phyloP scores from a whole-genome alignment of 2,113 vertebrate species.

The Tetrao urogallus region DNA sequence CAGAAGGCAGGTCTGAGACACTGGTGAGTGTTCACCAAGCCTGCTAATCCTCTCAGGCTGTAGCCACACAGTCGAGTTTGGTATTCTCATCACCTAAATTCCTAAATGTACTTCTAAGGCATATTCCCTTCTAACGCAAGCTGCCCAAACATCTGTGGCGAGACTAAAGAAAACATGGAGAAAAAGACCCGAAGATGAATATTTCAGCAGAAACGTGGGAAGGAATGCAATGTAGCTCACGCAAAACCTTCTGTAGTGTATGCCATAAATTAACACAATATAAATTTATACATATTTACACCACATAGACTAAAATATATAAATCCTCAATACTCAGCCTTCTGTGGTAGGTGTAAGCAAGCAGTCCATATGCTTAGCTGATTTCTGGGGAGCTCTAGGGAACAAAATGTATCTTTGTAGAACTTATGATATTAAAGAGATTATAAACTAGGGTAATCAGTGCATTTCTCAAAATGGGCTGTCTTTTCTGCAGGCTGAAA shows the following conservation, averaged over 20 bases:
- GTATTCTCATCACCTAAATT: conserved; percentile 62
- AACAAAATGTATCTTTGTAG: conserved; percentile 72
- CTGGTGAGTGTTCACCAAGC: conserved; percentile 3
- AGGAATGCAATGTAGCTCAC: conserved; percentile 78
- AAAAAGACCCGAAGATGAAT: conserved; percentile 78
- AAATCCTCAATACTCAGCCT: conserved; percentile 82
- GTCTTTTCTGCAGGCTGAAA: conserved; percentile 46
- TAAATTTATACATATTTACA: conserved; percentile 87
- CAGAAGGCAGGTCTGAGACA: conserved; percentile 1
- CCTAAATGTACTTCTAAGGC: conserved; percentile 62
- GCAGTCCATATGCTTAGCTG: conserved; percentile 82
- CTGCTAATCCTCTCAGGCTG: conserved; percentile 38
- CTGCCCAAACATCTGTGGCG: conserved; percentile 80
- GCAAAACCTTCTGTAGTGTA: conserved; percentile 82
- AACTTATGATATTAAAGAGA: conserved; percentile 66
- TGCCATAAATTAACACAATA: conserved; percentile 87
- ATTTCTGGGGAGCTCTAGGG: conserved; percentile 74
- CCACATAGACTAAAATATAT: conserved; percentile 83
- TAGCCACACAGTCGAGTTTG: conserved; percentile 21
- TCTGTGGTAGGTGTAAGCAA: conserved; percentile 82
- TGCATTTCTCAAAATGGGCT: conserved; percentile 29
- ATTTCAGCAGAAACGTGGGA: conserved; percentile 83
- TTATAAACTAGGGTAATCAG: conserved; percentile 52
- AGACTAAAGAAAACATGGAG: conserved; percentile 77
- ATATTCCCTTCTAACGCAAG: conserved; percentile 67